Base-by-base conservation (phyloP, 53 echinoderm and acorn worm genomes). In the Apostichopus leukothele region DNA sequence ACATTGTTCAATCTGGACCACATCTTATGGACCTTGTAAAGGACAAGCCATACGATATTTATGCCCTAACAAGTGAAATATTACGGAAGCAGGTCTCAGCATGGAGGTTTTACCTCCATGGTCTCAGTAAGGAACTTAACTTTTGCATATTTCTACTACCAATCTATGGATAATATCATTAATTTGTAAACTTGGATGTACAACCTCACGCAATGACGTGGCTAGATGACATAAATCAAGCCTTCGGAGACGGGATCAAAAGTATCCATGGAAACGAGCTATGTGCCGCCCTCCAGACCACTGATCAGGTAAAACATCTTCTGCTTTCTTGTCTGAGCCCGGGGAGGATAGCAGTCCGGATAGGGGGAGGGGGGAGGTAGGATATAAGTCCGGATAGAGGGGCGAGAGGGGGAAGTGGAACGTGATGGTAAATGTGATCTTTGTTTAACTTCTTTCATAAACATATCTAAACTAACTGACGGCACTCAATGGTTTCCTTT, bases 211-310 rank as follows among this genome's bases (percentile, higher is more conserved):
- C 55, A n/a, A 81, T 81, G 81, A 81, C 81, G 81, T 81, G 81
- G 81, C 23, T 81, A 8, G 59, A 81, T 22, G 59, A 59, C 55
- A 81, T 81, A 5, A 54, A 81, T 54, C 54, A 81, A 19, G 59
- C 81, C 3, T 81, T 81, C 19, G 81, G 81, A 11, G 59, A 59
- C 51, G 81, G 81, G 59, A 57, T 54, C 51, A 81, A 59, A 51
- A 81, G 25, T 54, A 54, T 81, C 59, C 54, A 10, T 52, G 81
- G 54, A 9, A 59, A 81, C 23, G 81, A 81, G 51, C 55, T 81
- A 57, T 81, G 81, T 81, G 54, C 55, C 22, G 81, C 81, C 22
- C 81, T 81, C 1, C 53, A 81, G 23, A 59, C 39, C 59, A 81
- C 81, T 4, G 81, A 81, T 54, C 81, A 81, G 81, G 81, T 81